phyloP scores from a whole-genome alignment of 2,888 invertebrate species.

The Hirtodrosophila duncani region DNA sequence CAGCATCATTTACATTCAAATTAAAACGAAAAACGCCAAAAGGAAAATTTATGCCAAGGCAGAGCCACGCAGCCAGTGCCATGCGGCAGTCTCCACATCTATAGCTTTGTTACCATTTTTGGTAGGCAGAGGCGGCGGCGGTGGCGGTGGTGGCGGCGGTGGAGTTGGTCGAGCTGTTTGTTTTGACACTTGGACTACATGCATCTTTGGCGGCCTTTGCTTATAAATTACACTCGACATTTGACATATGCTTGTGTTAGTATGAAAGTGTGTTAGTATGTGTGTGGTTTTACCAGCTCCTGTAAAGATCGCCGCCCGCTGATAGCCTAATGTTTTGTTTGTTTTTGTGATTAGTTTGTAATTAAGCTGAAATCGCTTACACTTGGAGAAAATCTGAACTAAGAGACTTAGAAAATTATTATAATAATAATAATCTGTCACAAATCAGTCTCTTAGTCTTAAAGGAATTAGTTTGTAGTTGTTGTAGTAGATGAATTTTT shows the following conservation, averaged over 20 bases:
- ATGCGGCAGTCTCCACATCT: not conserved
- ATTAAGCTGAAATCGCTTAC: constrained; percentile 52
- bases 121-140: too few species aligned
- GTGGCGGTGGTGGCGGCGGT: too few species aligned
- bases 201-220: constrained; percentile 56
- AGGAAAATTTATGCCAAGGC: constrained; percentile 62
- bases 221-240: constrained; percentile 63
- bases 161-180: constrained; percentile 44
- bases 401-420: too few species aligned
- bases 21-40: constrained; percentile 67
- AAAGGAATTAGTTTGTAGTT: too few species aligned
- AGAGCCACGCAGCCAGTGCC: constrained; percentile 15
- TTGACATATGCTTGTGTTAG: constrained; percentile 47
- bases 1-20: constrained; percentile 73
- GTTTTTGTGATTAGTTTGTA: constrained; percentile 61
- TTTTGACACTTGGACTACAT: constrained; percentile 62
- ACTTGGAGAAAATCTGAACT: too few species aligned
- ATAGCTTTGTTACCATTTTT: not conserved
- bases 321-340: constrained; percentile 67
- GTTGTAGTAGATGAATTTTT: too few species aligned
- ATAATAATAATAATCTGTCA: too few species aligned
- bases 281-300: constrained; percentile 33
- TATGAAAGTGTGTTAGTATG: not conserved
- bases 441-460: too few species aligned
- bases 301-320: constrained; percentile 42